phyloP scores from a whole-genome alignment of 2,113 vertebrate species.

The Podarcis muralis region DNA sequence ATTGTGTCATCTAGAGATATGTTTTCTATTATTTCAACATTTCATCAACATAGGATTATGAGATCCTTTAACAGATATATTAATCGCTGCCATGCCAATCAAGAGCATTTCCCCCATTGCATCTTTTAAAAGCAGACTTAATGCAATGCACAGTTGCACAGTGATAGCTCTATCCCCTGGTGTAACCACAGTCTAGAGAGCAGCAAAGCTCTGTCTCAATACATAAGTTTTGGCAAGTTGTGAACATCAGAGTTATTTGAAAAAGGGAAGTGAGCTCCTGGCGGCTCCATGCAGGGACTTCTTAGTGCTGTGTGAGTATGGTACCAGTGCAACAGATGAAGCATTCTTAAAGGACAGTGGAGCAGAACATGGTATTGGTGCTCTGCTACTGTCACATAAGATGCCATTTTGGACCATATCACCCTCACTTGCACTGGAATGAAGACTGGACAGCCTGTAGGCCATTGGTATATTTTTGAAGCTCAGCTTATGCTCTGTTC shows the following conservation, averaged over 20 bases:
- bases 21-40: background rate
- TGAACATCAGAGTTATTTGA: background rate
- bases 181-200: background rate
- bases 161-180: too few relatives aligned
- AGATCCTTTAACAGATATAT: background rate
- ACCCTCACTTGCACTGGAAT: background rate
- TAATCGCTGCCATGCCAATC: background rate
- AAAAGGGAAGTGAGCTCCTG: background rate
- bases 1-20: too few relatives aligned
- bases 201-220: background rate
- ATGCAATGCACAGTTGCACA: background rate
- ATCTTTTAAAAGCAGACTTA: background rate
- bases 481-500: background rate
- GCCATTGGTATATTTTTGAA: background rate
- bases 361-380: background rate
- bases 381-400: background rate
- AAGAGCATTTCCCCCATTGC: background rate
- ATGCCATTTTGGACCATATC: background rate
- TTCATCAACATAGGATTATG: background rate
- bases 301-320: background rate
- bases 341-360: background rate
- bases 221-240: background rate
- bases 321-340: background rate
- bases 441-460: background rate
- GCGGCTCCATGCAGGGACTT: background rate